These are phyloP conservation scores for Muscicapa comitata DNA, from an alignment of 2,797 vertebrate species.

Conservation along the genomic window DNA sequence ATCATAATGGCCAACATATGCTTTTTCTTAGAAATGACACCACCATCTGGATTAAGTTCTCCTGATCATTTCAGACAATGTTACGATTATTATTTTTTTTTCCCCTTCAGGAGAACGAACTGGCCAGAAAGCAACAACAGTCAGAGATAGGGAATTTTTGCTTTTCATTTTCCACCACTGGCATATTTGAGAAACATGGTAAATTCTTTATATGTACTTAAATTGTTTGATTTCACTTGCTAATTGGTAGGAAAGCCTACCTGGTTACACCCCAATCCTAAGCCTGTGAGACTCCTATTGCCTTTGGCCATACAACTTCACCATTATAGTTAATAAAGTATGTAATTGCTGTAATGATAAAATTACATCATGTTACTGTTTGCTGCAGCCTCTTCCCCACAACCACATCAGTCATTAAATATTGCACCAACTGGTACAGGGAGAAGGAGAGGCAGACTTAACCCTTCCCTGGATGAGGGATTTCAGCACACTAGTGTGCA, in stretches of 20 bases:
- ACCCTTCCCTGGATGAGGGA: not conserved
- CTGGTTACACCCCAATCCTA: not conserved
- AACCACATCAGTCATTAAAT: not conserved
- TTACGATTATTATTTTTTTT: conserved; percentile 64
- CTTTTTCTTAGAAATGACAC: conserved; percentile 81
- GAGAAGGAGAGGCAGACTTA: conserved; percentile 13
- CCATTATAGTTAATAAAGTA: conserved; percentile 28
- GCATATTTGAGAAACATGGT: not conserved
- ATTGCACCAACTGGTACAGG: not conserved
- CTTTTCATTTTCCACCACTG: not conserved
- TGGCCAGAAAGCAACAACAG: conserved; percentile 57
- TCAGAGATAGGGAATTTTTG: conserved; percentile 15
- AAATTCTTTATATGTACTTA: not conserved
- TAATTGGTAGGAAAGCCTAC: not conserved
- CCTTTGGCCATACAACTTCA: not conserved
- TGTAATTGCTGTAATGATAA: not conserved
- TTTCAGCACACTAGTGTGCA: not conserved
- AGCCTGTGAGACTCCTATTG: not conserved
- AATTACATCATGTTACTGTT: not conserved
- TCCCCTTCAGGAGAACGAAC: not conserved
- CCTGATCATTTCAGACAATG: conserved; percentile 77
- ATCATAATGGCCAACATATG: conserved; percentile 84
- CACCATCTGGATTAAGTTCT: conserved; percentile 81
- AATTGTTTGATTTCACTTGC: not conserved
- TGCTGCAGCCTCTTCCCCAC: not conserved